Evolutionary conservation across 1,140 invertebrate genomes (phyloP), one percentile per base, ranked within the genome.

Genomic region (Atopsyche davidsoni): DNA sequence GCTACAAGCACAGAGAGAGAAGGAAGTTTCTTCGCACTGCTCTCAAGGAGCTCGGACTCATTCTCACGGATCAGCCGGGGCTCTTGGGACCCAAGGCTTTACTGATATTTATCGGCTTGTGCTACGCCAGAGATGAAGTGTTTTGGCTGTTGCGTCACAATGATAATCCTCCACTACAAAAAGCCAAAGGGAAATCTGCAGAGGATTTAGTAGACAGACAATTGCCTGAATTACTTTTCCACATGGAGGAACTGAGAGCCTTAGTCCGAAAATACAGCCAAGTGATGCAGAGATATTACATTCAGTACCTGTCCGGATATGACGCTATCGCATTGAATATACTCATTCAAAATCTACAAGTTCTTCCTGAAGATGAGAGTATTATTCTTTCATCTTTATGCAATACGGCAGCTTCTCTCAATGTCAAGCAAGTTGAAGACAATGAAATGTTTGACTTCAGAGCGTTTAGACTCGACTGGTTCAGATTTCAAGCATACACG

Each of bases 11-110:
- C 65, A 79, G 94, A 62, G 97, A 99, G 63, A 76, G 95, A 52
- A 77, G 97, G 57, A 98, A 98, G 75, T 99, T 97, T 73, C 72
- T 99, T 41, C 79, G 96, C 51, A 93, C 92, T 2, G 92, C 95
- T 1, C 70, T 99, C 2, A 95, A 96, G 69, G 96, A 99, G 73
- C 68, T 99, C 50, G 90, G 89, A 9, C 74, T 98, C 4, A 92
- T 99, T 52, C 82, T 99, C 58, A 92, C 93, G 10, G 97, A 99
- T 75, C 95, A 99, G 65, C 96, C 96, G 13, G 96, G 96, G 4
- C 73, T 99, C 6, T 70, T 99, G 11, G 97, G 96, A 1, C 95
- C 95, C 6, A 98, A 98, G 71, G 91, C 92, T n/a, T 75, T 99
- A 23, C 83, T 96, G 60, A 90, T 98, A 55, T 92, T 98, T 63